Evolutionary conservation across 2,888 invertebrate genomes (phyloP).

Genomic region (Ectemnius cavifrons): DNA sequence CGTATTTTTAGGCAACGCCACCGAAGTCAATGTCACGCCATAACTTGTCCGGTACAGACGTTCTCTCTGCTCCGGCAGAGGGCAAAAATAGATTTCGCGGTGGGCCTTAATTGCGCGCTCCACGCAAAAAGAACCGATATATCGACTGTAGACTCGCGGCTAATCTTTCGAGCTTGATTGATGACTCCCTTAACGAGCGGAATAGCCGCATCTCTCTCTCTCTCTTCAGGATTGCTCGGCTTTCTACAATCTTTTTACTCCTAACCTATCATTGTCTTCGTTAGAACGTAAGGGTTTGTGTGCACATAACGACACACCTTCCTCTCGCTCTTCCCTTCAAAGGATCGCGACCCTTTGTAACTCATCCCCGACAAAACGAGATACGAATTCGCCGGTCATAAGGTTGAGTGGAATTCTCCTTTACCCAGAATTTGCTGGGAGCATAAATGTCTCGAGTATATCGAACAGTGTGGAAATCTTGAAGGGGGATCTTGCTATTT

Average conservation of each 20-base stretch:
- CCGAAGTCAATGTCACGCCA: slow-evolving; percentile 19
- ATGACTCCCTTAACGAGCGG: slow-evolving; percentile 16
- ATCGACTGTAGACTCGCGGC: slow-evolving; percentile 2
- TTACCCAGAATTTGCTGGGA: no score
- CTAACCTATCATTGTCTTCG: slow-evolving; percentile 8
- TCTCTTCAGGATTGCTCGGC: neutral
- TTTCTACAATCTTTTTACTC: slow-evolving; percentile 2
- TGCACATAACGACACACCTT: neutral
- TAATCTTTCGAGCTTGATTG: slow-evolving; percentile 28
- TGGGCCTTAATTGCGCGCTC: slow-evolving; percentile 26
- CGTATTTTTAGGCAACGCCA: neutral
- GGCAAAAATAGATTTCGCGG: slow-evolving; percentile 32
- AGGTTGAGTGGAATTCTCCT: no score
- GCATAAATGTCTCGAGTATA: no score
- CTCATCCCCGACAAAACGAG: no score
- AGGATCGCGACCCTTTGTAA: no score
- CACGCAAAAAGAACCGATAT: slow-evolving; percentile 2
- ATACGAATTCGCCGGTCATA: no score
- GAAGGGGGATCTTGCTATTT: no score
- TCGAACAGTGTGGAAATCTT: no score
- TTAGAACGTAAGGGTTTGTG: neutral
- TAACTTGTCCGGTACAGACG: slow-evolving; percentile 6
- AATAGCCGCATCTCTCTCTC: neutral
- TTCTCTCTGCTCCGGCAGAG: neutral
- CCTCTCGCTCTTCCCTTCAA: neutral